A percentile compares a stretch with the other conserved stretches of the same genome.
phyloP scores from a whole-genome alignment of 2,888 invertebrate genomes.

The Melieria picta region DNA sequence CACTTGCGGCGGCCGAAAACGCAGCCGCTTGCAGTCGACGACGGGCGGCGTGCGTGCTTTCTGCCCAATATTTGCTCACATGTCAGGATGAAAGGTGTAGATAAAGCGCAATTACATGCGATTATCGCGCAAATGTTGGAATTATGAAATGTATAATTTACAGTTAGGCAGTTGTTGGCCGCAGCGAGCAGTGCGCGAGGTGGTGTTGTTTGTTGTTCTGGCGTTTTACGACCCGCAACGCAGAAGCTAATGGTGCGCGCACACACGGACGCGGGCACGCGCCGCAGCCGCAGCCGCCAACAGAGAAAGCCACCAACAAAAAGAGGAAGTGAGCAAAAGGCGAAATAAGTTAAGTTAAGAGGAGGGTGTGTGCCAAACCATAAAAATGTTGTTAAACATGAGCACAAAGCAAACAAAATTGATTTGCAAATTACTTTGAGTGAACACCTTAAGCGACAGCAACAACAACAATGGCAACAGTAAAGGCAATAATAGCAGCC shows the following conservation, averaged over 20 bases:
- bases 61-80: slow-evolving; percentile 55
- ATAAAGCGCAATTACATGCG: slow-evolving; percentile 65
- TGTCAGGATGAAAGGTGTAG: slow-evolving; percentile 63
- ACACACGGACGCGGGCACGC: neutral
- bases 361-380: slow-evolving; percentile 63
- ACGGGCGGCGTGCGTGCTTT: neutral
- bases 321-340: no score
- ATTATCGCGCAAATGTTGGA: slow-evolving; percentile 55
- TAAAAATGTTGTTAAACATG: slow-evolving; percentile 63
- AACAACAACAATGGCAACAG: slow-evolving; percentile 33
- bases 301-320: neutral
- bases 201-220: neutral
- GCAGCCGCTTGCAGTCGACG: slow-evolving; percentile 25
- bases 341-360: neutral
- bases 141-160: slow-evolving; percentile 65
- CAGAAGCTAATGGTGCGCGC: neutral
- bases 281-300: neutral
- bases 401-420: slow-evolving; percentile 58
- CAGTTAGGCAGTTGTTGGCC: slow-evolving; percentile 53
- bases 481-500: no score
- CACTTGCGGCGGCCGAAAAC: slow-evolving; percentile 17
- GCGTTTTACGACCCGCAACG: neutral
- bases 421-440: slow-evolving; percentile 59
- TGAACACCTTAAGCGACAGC: slow-evolving; percentile 32
- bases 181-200: neutral